A percentile compares a stretch with the other conserved stretches of the same genome.
These are phyloP conservation scores for Drosophila sucinea DNA, from an alignment of 1,140 invertebrate genomes.

Conservation along the genomic window DNA sequence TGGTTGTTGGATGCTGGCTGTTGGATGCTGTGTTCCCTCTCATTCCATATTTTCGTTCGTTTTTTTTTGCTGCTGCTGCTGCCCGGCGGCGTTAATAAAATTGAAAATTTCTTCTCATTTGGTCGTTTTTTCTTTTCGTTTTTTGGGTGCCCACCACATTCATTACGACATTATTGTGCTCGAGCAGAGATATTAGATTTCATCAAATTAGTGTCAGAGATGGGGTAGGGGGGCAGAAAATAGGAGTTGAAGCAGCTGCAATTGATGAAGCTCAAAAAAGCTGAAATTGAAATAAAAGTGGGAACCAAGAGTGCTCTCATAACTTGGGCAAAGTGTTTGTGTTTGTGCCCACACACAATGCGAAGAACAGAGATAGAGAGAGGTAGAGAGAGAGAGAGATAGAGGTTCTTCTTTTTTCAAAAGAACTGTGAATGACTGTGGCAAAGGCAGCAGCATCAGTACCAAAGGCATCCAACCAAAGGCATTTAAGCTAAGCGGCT, in stretches of 20 bases:
- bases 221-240: not conserved
- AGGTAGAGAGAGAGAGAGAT: not conserved
- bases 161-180: conserved; percentile 73
- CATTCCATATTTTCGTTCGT: not conserved
- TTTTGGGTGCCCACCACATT: conserved; percentile 58
- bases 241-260: conserved; percentile 26
- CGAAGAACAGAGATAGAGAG: not conserved
- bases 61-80: no score
- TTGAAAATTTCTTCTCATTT: conserved; percentile 57
- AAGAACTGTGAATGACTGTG: conserved; percentile 32
- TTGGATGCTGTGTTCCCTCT: conserved; percentile 13
- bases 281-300: conserved; percentile 9
- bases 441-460: conserved; percentile 18
- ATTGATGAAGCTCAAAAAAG: conserved; percentile 33
- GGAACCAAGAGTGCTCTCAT: not conserved
- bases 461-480: conserved; percentile 38
- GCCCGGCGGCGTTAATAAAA: conserved; percentile 55
- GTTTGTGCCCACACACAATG: not conserved
- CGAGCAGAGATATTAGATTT: conserved; percentile 67
- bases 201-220: conserved; percentile 41
- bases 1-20: conserved; percentile 1
- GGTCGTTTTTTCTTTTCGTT: conserved; percentile 8
- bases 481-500: conserved; percentile 77
- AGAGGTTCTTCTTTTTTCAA: conserved; percentile 1
- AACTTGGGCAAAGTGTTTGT: conserved; percentile 9